These are phyloP conservation scores for Micromys minutus DNA, from an alignment of 2,113 vertebrate species.

Conservation along the genomic window DNA sequence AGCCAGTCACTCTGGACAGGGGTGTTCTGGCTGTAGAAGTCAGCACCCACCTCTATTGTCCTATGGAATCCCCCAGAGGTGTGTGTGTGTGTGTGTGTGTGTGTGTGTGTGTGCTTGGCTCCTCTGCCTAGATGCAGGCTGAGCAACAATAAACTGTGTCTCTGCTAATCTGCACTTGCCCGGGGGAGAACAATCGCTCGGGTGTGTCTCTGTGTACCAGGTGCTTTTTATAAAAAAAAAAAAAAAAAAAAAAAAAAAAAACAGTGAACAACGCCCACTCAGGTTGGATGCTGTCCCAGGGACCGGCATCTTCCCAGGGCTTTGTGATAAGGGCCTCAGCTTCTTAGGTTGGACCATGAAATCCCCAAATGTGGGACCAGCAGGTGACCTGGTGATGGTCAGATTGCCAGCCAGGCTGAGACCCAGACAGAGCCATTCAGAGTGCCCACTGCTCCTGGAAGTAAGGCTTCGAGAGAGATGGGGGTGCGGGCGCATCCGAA, in stretches of 20 bases:
- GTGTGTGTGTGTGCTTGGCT: neutral
- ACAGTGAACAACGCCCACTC: neutral
- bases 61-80: neutral
- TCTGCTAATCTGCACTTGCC: neutral
- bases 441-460: neutral
- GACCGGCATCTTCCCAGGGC: neutral
- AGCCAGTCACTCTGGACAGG: neutral
- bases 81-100: too few relatives aligned
- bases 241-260: constrained; percentile 26
- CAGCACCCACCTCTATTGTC: constrained; percentile 18
- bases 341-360: neutral
- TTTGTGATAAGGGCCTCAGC: neutral
- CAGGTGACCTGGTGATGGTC: neutral
- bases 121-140: rapidly evolving
- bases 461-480: neutral
- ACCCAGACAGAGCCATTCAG: rapidly evolving
- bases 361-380: rapidly evolving
- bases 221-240: constrained; percentile 53
- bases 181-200: neutral
- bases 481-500: neutral
- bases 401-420: neutral
- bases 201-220: constrained; percentile 25
- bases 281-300: neutral
- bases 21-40: rapidly evolving
- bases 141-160: neutral